Base-by-base conservation (phyloP, 1,140 invertebrate species). In the Drosophila erecta region DNA sequence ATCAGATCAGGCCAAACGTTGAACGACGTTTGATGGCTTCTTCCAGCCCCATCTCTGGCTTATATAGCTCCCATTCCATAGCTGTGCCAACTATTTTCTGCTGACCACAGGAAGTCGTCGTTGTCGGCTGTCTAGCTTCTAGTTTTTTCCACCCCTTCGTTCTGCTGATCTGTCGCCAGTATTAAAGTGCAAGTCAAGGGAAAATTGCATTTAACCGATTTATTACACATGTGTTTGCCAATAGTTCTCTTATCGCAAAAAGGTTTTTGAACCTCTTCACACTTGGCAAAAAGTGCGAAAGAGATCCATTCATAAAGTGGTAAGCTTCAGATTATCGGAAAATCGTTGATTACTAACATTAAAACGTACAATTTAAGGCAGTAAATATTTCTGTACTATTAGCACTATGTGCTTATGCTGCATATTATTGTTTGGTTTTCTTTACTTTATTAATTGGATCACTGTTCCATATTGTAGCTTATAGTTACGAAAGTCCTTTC, bases 1-100 rank as follows among this genome's bases (percentile, higher is more conserved):
- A 73, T 47, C 65, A 53, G 61, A 58, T 69, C 53, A 53, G 83
- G 77, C 79, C 81, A 87, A 86, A 86, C 81, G 83, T 65, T 65
- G 62, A 62, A 64, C 62, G 70, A 51, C 83, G 83, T 83, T 79
- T 87, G 83, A 87, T 87, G 64, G 20, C 57, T 38, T 53, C 55
- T 44, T 24, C 15, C 33, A 15, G 5, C 22, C 22, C 2, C 14
- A 40, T 15, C 12, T 46, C 78, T 72, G 46, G 30, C 59, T 83
- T 87, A 83, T 87, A 87, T 59, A 47, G 44, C 50, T 24, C 47
- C 37, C 17, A 27, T 35, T 22, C 50, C 11, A 14, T 33, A 38
- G 44, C 38, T 20, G 33, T 67, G 24, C 20, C 17, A 22, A 54
- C 22, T 33, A 60, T 38, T 73, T 74, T 74, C 33, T 55, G 71